Evolutionary conservation across 2,113 vertebrate species (phyloP).

Genomic region (Mastomys coucha): DNA sequence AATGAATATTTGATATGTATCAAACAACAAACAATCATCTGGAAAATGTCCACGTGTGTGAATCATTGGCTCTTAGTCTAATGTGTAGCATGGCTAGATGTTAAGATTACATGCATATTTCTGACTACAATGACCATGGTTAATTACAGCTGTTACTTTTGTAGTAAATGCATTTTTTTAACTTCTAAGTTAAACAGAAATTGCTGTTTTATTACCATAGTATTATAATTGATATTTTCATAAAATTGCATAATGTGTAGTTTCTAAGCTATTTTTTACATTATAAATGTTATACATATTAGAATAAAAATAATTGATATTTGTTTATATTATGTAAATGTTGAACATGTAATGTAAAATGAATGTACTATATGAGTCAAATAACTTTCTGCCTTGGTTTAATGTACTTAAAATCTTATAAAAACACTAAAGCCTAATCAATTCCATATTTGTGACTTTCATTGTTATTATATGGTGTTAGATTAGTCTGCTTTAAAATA

Average conservation of each 20-base stretch:
- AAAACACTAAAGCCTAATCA: background rate
- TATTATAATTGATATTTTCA: background rate
- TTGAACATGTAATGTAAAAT: background rate
- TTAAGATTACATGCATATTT: background rate
- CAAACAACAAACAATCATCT: constrained; percentile 46
- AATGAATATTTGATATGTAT: constrained; percentile 43
- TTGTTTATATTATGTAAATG: background rate
- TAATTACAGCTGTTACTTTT: background rate
- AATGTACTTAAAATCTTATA: background rate
- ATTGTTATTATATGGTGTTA: background rate
- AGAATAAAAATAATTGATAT: background rate
- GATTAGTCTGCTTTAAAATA: background rate
- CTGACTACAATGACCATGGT: background rate
- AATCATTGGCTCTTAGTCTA: background rate
- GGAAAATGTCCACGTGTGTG: background rate
- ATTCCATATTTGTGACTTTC: background rate
- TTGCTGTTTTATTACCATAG: background rate
- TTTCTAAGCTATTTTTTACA: background rate
- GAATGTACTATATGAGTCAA: background rate
- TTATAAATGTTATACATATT: background rate
- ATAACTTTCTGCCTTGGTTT: background rate
- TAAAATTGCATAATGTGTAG: background rate
- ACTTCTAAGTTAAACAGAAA: background rate
- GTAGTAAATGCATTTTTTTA: background rate
- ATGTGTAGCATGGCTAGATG: background rate